Evolutionary conservation across 1,140 invertebrate species (phyloP).

Genomic region (Brachionus manjavacas): DNA sequence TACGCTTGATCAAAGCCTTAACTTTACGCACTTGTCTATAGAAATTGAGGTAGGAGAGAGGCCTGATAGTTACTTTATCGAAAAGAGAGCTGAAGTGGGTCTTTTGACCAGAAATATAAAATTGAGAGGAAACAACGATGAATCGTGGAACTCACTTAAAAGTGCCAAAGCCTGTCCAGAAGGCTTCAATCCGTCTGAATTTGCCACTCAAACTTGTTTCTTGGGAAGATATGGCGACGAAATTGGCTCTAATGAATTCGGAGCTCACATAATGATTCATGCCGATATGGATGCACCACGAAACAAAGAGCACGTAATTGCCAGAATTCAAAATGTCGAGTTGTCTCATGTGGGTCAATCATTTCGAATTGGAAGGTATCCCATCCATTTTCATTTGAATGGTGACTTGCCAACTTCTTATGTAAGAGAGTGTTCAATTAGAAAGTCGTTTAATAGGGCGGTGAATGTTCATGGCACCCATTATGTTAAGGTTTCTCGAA

Average conservation of each 20-base stretch:
- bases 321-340: conserved; percentile 27
- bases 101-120: conserved; percentile 44
- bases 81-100: conserved; percentile 45
- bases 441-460: conserved; percentile 53
- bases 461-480: conserved; percentile 53
- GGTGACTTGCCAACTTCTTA: conserved; percentile 51
- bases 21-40: conserved; percentile 44
- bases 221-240: conserved; percentile 51
- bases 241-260: conserved; percentile 51
- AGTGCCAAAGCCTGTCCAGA: conserved; percentile 48
- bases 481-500: conserved; percentile 44
- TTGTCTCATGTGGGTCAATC: conserved; percentile 51
- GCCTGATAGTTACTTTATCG: not conserved
- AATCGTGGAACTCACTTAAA: conserved; percentile 31
- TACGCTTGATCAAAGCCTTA: conserved; percentile 47
- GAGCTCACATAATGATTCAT: conserved; percentile 51
- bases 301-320: not conserved
- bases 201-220: conserved; percentile 53
- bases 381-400: conserved; percentile 54
- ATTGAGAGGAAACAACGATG: conserved; percentile 45
- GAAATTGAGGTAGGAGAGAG: not conserved
- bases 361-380: conserved; percentile 54
- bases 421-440: conserved; percentile 50
- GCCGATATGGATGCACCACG: conserved; percentile 26
- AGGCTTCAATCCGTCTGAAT: conserved; percentile 53